Evolutionary conservation across 2,888 invertebrate species (phyloP).

Genomic region (Stratiomys singularior): DNA sequence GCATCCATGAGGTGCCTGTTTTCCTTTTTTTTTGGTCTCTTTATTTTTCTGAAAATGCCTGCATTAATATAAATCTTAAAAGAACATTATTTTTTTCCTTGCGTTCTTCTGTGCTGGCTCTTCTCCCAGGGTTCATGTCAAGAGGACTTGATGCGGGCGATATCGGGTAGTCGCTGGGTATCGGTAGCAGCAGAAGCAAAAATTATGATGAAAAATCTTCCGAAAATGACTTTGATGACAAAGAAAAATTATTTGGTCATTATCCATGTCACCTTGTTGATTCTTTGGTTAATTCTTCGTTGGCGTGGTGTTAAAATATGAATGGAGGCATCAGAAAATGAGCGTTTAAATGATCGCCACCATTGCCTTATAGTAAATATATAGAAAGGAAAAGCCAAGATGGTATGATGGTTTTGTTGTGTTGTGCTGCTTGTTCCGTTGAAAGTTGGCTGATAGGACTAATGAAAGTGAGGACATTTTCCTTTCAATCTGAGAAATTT

Average conservation of each 20-base stretch:
- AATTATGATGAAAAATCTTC: constrained; percentile 40
- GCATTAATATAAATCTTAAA: constrained; percentile 39
- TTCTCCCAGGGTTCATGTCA: no score
- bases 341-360: constrained; percentile 30
- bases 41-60: not conserved
- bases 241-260: constrained; percentile 44
- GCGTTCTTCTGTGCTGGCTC: not conserved
- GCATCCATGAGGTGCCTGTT: no score
- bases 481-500: constrained; percentile 27
- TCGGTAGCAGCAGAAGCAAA: not conserved
- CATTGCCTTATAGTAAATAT: not conserved
- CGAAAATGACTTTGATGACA: constrained; percentile 39
- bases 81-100: constrained; percentile 17
- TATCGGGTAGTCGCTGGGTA: no score
- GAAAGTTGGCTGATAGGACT: not conserved
- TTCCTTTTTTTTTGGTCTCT: no score
- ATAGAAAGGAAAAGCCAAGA: not conserved
- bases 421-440: not conserved
- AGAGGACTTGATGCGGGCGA: no score
- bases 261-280: constrained; percentile 38
- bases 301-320: constrained; percentile 35
- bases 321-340: constrained; percentile 23
- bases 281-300: constrained; percentile 35
- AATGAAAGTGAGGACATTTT: constrained; percentile 32
- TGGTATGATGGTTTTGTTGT: not conserved